Percentiles rank a stretch among this genome's conserved stretches.
Evolutionary conservation across 2,113 vertebrate species (phyloP).

Genomic region (Strix uralensis): DNA sequence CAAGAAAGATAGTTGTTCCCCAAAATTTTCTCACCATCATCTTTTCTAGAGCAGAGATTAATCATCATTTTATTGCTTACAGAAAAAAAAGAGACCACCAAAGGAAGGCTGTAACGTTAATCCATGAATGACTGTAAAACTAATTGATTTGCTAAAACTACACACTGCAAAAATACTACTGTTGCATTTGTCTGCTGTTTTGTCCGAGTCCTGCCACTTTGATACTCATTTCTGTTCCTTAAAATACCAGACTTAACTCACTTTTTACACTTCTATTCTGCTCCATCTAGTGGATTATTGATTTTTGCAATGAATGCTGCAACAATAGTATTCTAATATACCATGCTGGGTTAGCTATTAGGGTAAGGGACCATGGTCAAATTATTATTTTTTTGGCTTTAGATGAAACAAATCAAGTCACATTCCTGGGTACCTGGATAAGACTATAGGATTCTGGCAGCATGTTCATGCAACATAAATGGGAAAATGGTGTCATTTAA

Average conservation of each 20-base stretch:
- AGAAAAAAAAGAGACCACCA: background rate
- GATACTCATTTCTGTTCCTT: background rate
- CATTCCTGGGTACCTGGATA: constrained; percentile 7
- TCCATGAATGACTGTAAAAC: background rate
- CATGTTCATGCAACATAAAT: background rate
- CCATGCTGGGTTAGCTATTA: constrained; percentile 14
- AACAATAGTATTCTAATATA: constrained; percentile 3
- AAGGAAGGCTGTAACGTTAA: background rate
- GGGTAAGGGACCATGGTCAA: constrained; percentile 6
- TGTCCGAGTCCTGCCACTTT: background rate
- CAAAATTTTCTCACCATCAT: background rate
- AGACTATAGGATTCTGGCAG: constrained; percentile 52
- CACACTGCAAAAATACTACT: background rate
- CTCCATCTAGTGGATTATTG: constrained; percentile 73
- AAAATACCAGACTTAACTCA: constrained; percentile 2
- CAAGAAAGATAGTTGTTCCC: background rate
- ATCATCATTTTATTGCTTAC: background rate
- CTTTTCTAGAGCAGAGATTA: background rate
- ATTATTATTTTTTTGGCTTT: constrained; percentile 43
- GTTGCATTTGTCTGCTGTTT: background rate
- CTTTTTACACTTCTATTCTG: constrained; percentile 61
- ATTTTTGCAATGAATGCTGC: constrained; percentile 42
- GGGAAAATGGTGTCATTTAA: constrained; percentile 14
- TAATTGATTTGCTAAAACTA: background rate
- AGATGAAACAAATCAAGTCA: constrained; percentile 39